These are phyloP conservation scores for Enteromius thamalakanensis DNA, from an alignment of 2,797 vertebrate species.

Conservation along the genomic window DNA sequence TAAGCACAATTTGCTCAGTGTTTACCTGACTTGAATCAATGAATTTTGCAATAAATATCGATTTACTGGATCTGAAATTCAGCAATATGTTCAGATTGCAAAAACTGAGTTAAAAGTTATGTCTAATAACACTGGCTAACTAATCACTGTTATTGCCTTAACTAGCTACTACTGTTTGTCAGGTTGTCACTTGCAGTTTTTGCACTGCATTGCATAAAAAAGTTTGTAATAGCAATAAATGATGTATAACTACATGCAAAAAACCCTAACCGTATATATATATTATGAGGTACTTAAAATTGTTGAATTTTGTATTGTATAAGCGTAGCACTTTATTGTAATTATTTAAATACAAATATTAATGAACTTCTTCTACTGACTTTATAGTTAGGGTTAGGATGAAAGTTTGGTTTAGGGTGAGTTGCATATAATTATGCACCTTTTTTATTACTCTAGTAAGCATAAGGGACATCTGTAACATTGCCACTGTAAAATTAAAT, in stretches of 20 bases:
- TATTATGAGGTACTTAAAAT: not conserved
- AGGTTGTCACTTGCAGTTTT: not conserved
- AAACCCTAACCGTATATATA: not conserved
- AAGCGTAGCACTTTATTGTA: not conserved
- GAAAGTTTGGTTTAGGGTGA: not conserved
- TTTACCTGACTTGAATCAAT: slow-evolving; percentile 29
- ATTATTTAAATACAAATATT: not conserved
- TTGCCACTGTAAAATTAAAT: not conserved
- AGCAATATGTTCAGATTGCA: slow-evolving; percentile 12
- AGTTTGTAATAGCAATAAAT: not conserved
- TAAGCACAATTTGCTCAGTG: slow-evolving; percentile 35
- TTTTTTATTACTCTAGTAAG: not conserved
- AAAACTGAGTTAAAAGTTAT: not conserved
- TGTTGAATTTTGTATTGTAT: not conserved
- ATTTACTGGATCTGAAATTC: not conserved
- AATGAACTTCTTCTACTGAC: not conserved
- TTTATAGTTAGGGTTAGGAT: not conserved
- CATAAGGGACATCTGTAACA: not conserved
- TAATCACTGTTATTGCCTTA: not conserved
- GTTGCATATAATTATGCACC: not conserved
- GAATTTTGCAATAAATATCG: not conserved
- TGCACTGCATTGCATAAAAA: not conserved
- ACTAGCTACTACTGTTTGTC: not conserved
- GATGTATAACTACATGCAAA: not conserved
- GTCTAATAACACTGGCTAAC: not conserved